Evolutionary conservation across 2,797 vertebrate species (phyloP).

Genomic region (Eulemur rubriventer): DNA sequence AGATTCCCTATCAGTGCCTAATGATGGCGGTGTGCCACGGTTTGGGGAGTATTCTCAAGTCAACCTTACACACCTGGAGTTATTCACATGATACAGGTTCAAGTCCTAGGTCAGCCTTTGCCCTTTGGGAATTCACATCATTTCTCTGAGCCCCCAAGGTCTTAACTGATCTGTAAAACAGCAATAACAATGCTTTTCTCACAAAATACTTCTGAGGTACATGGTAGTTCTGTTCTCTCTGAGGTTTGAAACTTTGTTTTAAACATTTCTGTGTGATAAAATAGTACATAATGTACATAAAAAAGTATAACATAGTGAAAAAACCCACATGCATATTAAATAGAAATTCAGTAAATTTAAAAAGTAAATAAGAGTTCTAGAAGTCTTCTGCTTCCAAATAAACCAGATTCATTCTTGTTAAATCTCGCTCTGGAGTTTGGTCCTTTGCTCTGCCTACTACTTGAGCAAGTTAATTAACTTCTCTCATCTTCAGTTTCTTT

Average conservation of each 20-base stretch:
- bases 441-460: not conserved
- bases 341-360: not conserved
- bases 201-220: not conserved
- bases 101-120: not conserved
- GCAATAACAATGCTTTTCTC: not conserved
- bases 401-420: not conserved
- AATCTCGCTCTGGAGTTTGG: not conserved
- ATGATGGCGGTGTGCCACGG: not conserved
- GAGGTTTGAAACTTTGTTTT: not conserved
- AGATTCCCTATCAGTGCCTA: not conserved
- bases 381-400: conserved; percentile 8
- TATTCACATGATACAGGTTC: not conserved
- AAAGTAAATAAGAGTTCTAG: conserved; percentile 1
- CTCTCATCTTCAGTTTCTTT: not conserved
- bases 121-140: not conserved
- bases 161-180: not conserved
- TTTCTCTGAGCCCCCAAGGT: not conserved
- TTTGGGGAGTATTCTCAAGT: not conserved
- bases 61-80: not conserved
- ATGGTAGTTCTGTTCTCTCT: not conserved
- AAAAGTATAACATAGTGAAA: not conserved
- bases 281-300: not conserved
- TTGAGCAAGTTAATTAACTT: not conserved
- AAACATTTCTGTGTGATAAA: not conserved
- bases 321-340: not conserved